Evolutionary conservation across 2,113 vertebrate genomes (phyloP).

Genomic region (Hippocampus abdominalis): DNA sequence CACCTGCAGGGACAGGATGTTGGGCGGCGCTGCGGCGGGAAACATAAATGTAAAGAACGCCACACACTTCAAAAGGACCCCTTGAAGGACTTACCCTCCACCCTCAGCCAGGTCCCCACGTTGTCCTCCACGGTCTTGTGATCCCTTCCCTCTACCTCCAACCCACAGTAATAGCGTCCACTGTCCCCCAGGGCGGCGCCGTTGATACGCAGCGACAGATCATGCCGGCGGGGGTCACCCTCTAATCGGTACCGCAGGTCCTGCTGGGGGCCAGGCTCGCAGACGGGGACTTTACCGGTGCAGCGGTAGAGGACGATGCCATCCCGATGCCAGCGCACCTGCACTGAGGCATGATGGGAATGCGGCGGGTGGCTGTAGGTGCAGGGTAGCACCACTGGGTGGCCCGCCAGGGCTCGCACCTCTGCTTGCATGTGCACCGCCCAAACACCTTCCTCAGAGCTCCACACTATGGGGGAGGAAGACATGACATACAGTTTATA

Average conservation of each 20-base stretch:
- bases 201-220: conserved; percentile 86
- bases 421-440: conserved; percentile 80
- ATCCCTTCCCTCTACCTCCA: conserved; percentile 79
- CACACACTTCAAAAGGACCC: not conserved
- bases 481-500: not conserved
- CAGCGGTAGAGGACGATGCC: conserved; percentile 82
- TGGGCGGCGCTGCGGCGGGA: conserved; percentile 75
- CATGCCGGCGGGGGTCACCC: conserved; percentile 82
- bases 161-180: conserved; percentile 85
- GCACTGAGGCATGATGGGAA: conserved; percentile 79
- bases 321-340: conserved; percentile 82
- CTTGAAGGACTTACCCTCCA: conserved; percentile 73
- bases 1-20: conserved; percentile 80
- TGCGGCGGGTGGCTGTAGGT: conserved; percentile 88
- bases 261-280: conserved; percentile 76
- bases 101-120: conserved; percentile 79
- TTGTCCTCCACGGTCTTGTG: conserved; percentile 85
- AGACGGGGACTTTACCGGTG: conserved; percentile 71
- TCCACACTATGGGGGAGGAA: not conserved
- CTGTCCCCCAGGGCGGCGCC: conserved; percentile 79
- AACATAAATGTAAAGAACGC: not conserved
- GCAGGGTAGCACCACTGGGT: conserved; percentile 83
- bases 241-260: conserved; percentile 85
- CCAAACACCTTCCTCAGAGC: conserved; percentile 75
- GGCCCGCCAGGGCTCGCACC: conserved; percentile 78